A percentile compares a stretch with the other conserved stretches of the same genome.
These are phyloP conservation scores for Neocrepidodera transversa DNA, from an alignment of 2,888 invertebrate species.

Conservation along the genomic window DNA sequence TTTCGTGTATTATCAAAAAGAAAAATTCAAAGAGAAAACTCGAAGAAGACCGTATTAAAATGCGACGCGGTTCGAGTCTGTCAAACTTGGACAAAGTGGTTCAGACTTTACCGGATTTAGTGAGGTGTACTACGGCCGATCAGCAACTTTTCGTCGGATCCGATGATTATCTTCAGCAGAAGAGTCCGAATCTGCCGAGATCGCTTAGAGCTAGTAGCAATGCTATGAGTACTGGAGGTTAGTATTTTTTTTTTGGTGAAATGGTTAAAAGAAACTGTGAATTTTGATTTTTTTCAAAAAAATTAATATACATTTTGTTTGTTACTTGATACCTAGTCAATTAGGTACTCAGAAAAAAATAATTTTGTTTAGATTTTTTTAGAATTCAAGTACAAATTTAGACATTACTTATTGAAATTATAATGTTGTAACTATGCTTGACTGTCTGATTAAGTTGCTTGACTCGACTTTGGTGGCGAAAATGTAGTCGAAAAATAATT, in stretches of 20 bases:
- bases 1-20: conserved; percentile 50
- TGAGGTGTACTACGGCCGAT: conserved; percentile 61
- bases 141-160: conserved; percentile 59
- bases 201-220: conserved; percentile 57
- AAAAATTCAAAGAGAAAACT: conserved; percentile 44
- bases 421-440: too few relatives aligned
- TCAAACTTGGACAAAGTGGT: conserved; percentile 74
- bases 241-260: conserved; percentile 6
- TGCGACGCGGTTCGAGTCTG: conserved; percentile 75
- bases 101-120: conserved; percentile 59
- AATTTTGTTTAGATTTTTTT: too few relatives aligned
- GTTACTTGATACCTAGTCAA: too few relatives aligned
- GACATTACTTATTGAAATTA: too few relatives aligned
- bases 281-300: neutral
- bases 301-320: too few relatives aligned
- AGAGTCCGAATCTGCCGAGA: conserved; percentile 63
- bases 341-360: too few relatives aligned
- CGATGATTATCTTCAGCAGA: conserved; percentile 62
- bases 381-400: too few relatives aligned
- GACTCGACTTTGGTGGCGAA: too few relatives aligned
- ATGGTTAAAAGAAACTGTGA: conserved; percentile 5
- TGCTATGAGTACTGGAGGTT: conserved; percentile 50
- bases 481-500: too few relatives aligned
- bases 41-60: conserved; percentile 60
- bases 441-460: too few relatives aligned